phyloP scores from a whole-genome alignment of 2,113 vertebrate species.

The Myanophis thanlyinensis region DNA sequence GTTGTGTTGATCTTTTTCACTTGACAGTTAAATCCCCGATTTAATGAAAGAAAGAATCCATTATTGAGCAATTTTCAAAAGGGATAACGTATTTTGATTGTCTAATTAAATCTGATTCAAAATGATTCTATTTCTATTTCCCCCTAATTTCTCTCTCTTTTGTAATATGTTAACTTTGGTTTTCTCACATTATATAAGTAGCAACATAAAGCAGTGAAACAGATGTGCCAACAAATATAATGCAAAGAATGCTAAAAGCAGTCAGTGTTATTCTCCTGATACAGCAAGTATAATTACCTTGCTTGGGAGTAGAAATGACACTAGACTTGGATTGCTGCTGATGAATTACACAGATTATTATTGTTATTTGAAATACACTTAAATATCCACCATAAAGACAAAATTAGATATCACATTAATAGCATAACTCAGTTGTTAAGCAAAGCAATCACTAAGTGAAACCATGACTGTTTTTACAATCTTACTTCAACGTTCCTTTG shows the following conservation, averaged over 20 bases:
- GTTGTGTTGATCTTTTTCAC: not conserved
- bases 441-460: not conserved
- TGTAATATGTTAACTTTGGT: not conserved
- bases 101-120: not conserved
- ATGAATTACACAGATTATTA: not conserved
- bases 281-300: not conserved
- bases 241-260: slow-evolving; percentile 1
- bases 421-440: not conserved
- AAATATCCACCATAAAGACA: not conserved
- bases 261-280: not conserved
- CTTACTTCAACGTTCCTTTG: not conserved
- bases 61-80: not conserved
- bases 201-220: slow-evolving; percentile 17
- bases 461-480: not conserved
- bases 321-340: not conserved
- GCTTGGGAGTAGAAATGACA: not conserved
- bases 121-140: not conserved
- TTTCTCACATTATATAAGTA: not conserved
- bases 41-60: no score
- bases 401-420: not conserved
- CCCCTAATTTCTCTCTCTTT: not conserved
- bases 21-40: not conserved
- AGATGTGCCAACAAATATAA: slow-evolving; percentile 9
- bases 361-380: not conserved
- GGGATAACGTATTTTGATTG: not conserved